These are phyloP conservation scores for Hydropotes inermis DNA, from an alignment of 2,113 vertebrate genomes.

Conservation along the genomic window DNA sequence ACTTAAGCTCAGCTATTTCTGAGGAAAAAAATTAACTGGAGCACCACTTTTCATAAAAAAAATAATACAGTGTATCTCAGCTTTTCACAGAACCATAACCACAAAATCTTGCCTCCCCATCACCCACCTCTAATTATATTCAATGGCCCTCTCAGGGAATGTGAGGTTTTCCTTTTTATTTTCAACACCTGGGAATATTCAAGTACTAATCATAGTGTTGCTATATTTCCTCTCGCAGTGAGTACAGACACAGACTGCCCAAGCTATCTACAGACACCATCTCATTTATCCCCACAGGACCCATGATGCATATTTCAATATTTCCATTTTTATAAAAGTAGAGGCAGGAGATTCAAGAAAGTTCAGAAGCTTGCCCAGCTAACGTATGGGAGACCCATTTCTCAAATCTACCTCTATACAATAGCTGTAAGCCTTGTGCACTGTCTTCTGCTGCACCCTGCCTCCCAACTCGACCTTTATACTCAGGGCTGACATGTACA, in stretches of 20 bases:
- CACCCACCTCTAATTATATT: not conserved
- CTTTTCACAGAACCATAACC: not conserved
- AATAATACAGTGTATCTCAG: not conserved
- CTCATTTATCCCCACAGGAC: not conserved
- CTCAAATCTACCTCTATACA: not conserved
- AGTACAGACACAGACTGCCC: not conserved
- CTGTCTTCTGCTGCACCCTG: not conserved
- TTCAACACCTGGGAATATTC: not conserved
- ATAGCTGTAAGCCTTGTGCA: not conserved
- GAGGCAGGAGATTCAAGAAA: not conserved
- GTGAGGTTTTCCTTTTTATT: not conserved
- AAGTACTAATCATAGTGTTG: not conserved
- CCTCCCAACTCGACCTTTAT: not conserved
- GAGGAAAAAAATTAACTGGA: not conserved
- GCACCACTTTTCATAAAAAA: not conserved
- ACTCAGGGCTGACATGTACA: not conserved
- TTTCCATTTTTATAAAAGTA: not conserved
- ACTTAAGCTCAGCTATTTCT: not conserved
- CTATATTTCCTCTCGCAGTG: not conserved
- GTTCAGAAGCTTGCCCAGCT: not conserved
- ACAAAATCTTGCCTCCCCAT: not conserved
- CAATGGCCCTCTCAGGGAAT: not conserved
- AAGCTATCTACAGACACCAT: not conserved
- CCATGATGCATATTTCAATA: not conserved
- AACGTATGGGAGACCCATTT: not conserved